Evolutionary conservation across 2,113 vertebrate genomes (phyloP).

Genomic region (Neotoma lepida): DNA sequence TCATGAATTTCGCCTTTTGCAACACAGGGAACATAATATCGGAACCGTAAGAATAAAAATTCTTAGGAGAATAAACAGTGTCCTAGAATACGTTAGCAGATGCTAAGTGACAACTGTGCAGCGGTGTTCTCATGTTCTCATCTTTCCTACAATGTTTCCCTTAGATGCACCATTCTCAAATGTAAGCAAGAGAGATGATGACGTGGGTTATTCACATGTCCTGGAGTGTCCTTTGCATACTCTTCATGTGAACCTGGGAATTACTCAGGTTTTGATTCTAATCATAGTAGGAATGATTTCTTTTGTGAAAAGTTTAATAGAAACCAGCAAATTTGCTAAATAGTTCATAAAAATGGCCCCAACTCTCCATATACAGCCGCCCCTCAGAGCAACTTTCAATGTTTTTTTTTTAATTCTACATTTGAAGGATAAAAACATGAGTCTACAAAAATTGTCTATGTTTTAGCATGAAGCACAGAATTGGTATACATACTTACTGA

Average conservation of each 20-base stretch:
- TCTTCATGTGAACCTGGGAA: constrained; percentile 25
- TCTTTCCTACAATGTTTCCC: constrained; percentile 30
- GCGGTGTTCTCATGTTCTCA: not conserved
- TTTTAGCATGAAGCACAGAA: constrained; percentile 33
- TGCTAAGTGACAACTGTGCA: constrained; percentile 20
- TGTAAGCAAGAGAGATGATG: not conserved
- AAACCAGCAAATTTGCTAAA: constrained; percentile 8
- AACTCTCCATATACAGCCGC: not conserved
- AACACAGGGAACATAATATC: not conserved
- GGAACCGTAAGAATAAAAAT: constrained; percentile 39
- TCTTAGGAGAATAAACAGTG: not conserved
- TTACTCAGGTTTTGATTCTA: not conserved
- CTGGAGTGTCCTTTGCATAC: not conserved
- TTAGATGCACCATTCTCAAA: not conserved
- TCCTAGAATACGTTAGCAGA: constrained; percentile 6
- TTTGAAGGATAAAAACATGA: constrained; percentile 31
- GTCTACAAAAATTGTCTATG: constrained; percentile 20
- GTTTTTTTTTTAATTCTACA: constrained; percentile 47
- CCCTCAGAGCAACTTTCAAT: not conserved
- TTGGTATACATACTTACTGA: not conserved
- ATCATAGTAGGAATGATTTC: not conserved
- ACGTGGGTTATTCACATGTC: constrained; percentile 29
- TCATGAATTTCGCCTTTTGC: not conserved
- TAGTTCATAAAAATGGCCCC: not conserved
- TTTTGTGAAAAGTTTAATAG: constrained; percentile 24